Evolutionary conservation across 2,113 vertebrate species (phyloP), one percentile per base, ranked within the genome.

Genomic region (Zapus hudsonius): DNA sequence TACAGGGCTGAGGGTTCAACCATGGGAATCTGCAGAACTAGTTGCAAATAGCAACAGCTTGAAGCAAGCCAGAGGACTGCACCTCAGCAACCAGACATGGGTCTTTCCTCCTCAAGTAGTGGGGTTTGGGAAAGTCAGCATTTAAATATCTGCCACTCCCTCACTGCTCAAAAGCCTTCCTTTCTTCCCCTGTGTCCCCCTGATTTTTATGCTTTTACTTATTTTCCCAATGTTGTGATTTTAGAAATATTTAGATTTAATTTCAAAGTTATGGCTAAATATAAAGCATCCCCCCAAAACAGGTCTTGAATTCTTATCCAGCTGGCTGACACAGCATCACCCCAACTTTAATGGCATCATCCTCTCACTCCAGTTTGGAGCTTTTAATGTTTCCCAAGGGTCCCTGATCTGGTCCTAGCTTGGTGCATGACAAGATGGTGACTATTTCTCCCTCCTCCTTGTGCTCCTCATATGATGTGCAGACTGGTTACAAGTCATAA

Each of bases 181-280:
- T 40, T 23, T n/a, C 67, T 69, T 63, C 11, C 27, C 27, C 23
- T 42, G 47, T 52, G 11, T 69, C 57, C 87, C 19, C 72, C 20
- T 23, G 17, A 73, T n/a, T 76, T 90, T 33, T 73, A 57, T 57
- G 11, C 33, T 81, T 91, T 86, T 64, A 70, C 79, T 93, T 80
- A 38, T 84, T 79, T 91, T 74, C 47, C n/a, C 13, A 72, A 70
- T 75, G 22, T 1, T 7, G 20, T 31, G 47, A 7, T 17, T 40
- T 27, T 93, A 20, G 87, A 94, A 89, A 80, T 86, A 91, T 55
- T 94, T 66, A 89, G 59, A 91, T 64, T 76, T 91, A 78, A 91
- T 52, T 84, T 91, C 31, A 87, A 57, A 90, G 44, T 81, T 87
- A 70, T 84, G 72, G 87, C 66, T 86, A 84, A 82, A 13, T 84